phyloP scores from a whole-genome alignment of 2,113 vertebrate genomes.

The Egretta garzetta region DNA sequence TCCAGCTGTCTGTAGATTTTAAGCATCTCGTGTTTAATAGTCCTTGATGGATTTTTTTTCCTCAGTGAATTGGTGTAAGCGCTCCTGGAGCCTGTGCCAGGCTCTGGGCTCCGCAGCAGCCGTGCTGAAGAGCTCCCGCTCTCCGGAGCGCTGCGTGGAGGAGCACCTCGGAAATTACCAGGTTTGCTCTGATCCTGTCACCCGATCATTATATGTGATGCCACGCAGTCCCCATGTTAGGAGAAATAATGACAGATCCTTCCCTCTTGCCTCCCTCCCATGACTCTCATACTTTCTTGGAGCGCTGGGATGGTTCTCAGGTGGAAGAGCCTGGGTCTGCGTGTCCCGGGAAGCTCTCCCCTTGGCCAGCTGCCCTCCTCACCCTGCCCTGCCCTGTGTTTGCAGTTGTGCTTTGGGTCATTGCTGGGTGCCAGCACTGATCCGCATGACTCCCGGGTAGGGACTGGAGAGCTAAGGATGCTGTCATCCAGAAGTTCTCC shows the following conservation, averaged over 20 bases:
- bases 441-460: not conserved
- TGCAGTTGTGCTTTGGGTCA: not conserved
- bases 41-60: not conserved
- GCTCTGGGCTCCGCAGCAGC: not conserved
- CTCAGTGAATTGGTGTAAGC: not conserved
- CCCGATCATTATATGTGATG: not conserved
- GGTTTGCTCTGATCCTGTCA: not conserved
- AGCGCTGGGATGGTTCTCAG: no score
- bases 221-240: rapidly evolving
- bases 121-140: not conserved
- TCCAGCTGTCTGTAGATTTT: not conserved
- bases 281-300: not conserved
- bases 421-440: not conserved
- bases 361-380: not conserved
- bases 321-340: not conserved
- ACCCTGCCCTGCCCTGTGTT: not conserved
- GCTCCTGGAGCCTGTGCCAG: not conserved
- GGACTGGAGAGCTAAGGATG: not conserved
- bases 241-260: not conserved
- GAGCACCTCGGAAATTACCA: not conserved
- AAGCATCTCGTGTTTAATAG: not conserved
- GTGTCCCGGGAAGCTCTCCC: not conserved
- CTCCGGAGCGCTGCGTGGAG: not conserved
- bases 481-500: not conserved
- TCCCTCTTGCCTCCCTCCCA: rapidly evolving